Conservation (phyloP, 2,797 vertebrate species). For the Vespertilio murinus region DNA sequence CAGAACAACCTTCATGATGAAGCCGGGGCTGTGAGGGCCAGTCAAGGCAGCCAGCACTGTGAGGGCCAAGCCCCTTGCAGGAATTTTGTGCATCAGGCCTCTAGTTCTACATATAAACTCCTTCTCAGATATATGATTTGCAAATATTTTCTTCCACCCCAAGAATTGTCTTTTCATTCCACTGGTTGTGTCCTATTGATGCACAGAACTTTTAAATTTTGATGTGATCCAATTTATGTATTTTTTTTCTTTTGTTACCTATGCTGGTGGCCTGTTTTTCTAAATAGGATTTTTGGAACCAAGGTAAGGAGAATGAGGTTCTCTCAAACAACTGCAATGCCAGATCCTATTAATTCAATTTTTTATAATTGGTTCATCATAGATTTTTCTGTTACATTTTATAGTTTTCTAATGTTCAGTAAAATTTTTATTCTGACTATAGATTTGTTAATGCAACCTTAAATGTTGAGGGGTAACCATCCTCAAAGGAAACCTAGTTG, state of each 20-base stretch:
- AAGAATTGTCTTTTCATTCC: neutral
- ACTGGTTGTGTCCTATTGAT: neutral
- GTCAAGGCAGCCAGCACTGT: no score
- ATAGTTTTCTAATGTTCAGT: neutral
- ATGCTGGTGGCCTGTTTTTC: neutral
- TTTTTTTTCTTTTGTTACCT: neutral
- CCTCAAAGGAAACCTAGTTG: neutral
- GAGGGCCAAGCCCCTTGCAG: no score
- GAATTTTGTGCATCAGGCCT: no score
- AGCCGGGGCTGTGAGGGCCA: no score
- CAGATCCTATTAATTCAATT: neutral
- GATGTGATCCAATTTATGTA: neutral
- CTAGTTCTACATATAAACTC: no score
- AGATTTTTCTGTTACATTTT: neutral
- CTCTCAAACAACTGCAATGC: neutral
- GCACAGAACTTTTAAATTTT: neutral
- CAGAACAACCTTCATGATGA: no score
- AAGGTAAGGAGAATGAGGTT: neutral
- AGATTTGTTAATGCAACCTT: neutral
- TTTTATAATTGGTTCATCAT: neutral
- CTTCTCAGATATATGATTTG: no score
- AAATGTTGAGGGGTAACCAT: neutral
- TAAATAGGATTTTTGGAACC: neutral
- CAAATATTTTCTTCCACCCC: no score
- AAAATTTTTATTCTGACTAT: neutral